Evolutionary conservation across 1,140 invertebrate genomes (phyloP).

Genomic region (Listronotus bonariensis): DNA sequence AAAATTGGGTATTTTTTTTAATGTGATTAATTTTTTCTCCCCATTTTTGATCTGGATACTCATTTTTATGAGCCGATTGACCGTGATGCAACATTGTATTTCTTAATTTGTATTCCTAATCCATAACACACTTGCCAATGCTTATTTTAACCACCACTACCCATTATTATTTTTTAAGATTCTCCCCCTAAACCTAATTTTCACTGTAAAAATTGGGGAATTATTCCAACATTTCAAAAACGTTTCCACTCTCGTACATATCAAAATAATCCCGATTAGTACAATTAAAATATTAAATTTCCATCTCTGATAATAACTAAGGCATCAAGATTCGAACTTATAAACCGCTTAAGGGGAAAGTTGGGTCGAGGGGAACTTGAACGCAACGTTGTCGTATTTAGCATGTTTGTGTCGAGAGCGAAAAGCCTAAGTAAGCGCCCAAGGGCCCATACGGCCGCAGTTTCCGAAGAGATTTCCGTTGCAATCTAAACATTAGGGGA

Average conservation of each 20-base stretch:
- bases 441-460: conserved; percentile 6
- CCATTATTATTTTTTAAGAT: too few relatives aligned
- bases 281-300: conserved; percentile 39
- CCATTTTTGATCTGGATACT: too few relatives aligned
- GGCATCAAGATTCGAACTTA: conserved; percentile 37
- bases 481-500: background rate
- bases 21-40: too few relatives aligned
- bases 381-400: conserved; percentile 21
- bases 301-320: conserved; percentile 25
- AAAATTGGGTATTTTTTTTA: too few relatives aligned
- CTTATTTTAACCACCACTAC: too few relatives aligned
- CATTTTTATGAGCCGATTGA: too few relatives aligned
- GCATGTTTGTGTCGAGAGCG: conserved; percentile 21
- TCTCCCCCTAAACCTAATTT: too few relatives aligned
- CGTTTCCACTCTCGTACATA: conserved; percentile 18
- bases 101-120: too few relatives aligned
- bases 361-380: conserved; percentile 15
- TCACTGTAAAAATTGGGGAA: too few relatives aligned
- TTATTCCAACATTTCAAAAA: too few relatives aligned
- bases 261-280: conserved; percentile 38
- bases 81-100: too few relatives aligned
- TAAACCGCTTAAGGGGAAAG: conserved; percentile 34
- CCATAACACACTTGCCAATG: too few relatives aligned
- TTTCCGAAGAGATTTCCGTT: conserved; percentile 7
- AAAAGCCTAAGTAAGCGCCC: conserved; percentile 36